Evolutionary conservation across 1,140 invertebrate species (phyloP), one percentile per base, ranked within the genome.

Genomic region (Dendrolimus punctatus): DNA sequence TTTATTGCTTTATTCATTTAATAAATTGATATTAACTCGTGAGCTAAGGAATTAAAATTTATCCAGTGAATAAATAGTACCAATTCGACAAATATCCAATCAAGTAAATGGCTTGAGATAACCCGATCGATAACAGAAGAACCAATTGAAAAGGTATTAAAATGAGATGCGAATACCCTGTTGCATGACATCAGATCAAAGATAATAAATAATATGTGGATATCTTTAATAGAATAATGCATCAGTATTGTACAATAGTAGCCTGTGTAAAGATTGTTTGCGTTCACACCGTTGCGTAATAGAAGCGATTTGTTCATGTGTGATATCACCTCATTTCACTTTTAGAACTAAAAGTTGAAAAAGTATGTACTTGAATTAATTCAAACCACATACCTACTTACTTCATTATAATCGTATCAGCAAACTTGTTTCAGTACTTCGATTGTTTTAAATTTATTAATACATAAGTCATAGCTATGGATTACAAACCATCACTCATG

Each of bases 211-310:
- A 43, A 42, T 51, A 40, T 8, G 40, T 40, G 44, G 58, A 63
- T 63, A 54, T 60, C 68, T 66, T 64, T 70, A 64, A 64, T 68
- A 70, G 64, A 61, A 62, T 64, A 57, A 68, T 57, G 53, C 55
- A 58, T 45, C 6, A 46, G 40, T 43, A 60, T 56, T 60, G 58
- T 60, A 37, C 46, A 42, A 48, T 46, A 58, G 51, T 49, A 48
- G 45, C 7, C 39, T 46, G 36, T 47, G 43, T 10, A 41, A 46
- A 41, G 48, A 45, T 46, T 47, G 51, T 36, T 44, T 4, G 36
- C 39, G 45, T 8, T 55, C 37, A 56, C 49, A 56, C 55, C 1
- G 47, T 40, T 5, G 47, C 36, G 47, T 47, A 51, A 51, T 9
- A 23, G n/a, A 38, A 39, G 42, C 4, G 4, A 40, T 43, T 41